Evolutionary conservation across 1,140 invertebrate genomes (phyloP), one percentile per base, ranked within the genome.

Genomic region (Hyposmocoma kahamanoa): DNA sequence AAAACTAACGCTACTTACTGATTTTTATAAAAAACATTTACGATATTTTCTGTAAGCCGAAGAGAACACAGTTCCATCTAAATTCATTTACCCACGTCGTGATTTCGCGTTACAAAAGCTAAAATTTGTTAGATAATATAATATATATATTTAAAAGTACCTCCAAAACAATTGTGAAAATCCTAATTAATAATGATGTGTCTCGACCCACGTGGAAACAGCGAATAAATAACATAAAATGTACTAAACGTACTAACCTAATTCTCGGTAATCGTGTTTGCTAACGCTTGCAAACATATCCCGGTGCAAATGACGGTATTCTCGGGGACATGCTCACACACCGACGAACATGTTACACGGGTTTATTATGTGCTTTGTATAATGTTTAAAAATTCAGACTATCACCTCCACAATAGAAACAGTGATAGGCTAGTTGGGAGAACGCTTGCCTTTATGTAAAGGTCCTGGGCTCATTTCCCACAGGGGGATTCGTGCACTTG

Each of bases 231-330:
- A 72, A 62, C 67, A 72, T 68, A 71, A 73, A 71, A 61, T 71
- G 55, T 66, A 70, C 64, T 36, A 36, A 41, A 21, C 38, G 38
- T 41, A 41, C 18, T 70, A 73, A 70, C 75, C 75, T 76, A 77
- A 76, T 77, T 75, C 63, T 67, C 73, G 67, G 69, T 82, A 79
- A 82, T 80, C 69, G 68, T 79, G 78, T 79, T 77, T 73, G 54
- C 68, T 52, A 62, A 59, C 62, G 49, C 56, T 51, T 62, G 70
- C 64, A 73, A 77, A 77, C 72, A 82, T 67, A 67, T 65, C 67
- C 60, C 55, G 66, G 51, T 56, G 65, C 56, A 71, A 79, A 79
- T 74, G 73, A 69, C 64, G 64, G 59, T 53, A 58, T 59, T 45
- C 67, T 59, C 65, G 56, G 54, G 53, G 48, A 62, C 28, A 30